Evolutionary conservation across 2,888 invertebrate species (phyloP).

Genomic region (Brassicogethes aeneus): DNA sequence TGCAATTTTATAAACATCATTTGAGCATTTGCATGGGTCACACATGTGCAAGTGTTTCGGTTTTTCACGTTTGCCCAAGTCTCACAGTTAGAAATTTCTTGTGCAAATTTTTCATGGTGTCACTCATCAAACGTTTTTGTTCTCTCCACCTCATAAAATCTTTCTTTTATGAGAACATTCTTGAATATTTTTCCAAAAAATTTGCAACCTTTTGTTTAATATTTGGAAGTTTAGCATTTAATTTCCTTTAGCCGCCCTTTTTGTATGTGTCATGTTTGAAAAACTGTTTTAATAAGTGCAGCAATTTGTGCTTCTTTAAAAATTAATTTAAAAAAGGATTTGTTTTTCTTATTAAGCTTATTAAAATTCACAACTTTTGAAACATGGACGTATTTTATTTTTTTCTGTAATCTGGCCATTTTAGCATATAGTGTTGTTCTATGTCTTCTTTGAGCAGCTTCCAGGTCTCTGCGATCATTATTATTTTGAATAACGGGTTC

Average conservation of each 20-base stretch:
- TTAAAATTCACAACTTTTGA: neutral
- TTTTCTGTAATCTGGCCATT: conserved; percentile 1
- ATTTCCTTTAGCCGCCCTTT: neutral
- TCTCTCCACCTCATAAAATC: conserved; percentile 1
- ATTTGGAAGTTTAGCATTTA: neutral
- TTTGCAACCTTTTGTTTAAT: neutral
- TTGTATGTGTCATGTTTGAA: neutral
- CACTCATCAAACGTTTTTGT: conserved; percentile 4
- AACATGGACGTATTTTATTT: neutral
- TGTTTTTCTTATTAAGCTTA: neutral
- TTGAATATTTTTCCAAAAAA: neutral
- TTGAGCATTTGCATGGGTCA: neutral
- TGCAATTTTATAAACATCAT: too few species aligned
- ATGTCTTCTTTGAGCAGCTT: neutral
- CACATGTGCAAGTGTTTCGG: conserved; percentile 1
- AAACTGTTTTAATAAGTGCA: neutral
- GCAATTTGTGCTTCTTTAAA: neutral
- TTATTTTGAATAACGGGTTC: neutral
- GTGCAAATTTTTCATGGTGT: conserved; percentile 3
- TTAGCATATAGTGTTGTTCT: neutral
- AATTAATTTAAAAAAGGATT: neutral
- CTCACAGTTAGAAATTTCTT: neutral
- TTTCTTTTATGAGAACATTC: neutral
- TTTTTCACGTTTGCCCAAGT: conserved; percentile 3
- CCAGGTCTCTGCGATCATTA: neutral